Percentiles rank a stretch among this genome's conserved stretches.
Conservation (phyloP, 2,797 vertebrate genomes). For the Rhynchotus rufescens region DNA sequence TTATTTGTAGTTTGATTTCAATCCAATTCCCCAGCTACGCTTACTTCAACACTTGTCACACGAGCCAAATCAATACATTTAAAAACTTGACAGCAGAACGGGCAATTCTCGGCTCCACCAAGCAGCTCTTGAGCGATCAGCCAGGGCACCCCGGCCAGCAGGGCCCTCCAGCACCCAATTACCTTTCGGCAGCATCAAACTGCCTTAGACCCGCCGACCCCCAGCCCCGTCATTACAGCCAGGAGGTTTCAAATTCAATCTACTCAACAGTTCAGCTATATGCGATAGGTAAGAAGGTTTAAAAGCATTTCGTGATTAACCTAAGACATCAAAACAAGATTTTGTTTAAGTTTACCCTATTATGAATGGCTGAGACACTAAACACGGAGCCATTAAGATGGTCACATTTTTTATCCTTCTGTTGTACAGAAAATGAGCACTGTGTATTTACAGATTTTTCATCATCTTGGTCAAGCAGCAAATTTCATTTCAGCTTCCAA, state of each 20-base stretch:
- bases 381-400: neutral
- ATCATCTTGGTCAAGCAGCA: neutral
- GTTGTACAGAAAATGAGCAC: neutral
- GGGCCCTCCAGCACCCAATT: neutral
- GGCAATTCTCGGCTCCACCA: neutral
- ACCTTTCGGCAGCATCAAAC: neutral
- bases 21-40: neutral
- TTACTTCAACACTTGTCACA: neutral
- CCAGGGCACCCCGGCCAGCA: rapidly evolving
- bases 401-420: neutral
- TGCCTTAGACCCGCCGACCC: neutral
- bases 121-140: neutral
- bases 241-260: neutral
- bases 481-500: neutral
- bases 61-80: neutral
- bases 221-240: neutral
- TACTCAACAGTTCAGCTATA: neutral
- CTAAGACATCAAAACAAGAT: too few relatives aligned
- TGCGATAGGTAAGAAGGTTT: neutral
- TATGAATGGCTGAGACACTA: neutral
- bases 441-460: neutral
- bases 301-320: neutral
- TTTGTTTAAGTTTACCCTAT: neutral
- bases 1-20: neutral
- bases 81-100: rapidly evolving